Base-by-base conservation (phyloP, 2,888 invertebrate genomes). In the Synergus itoensis region DNA sequence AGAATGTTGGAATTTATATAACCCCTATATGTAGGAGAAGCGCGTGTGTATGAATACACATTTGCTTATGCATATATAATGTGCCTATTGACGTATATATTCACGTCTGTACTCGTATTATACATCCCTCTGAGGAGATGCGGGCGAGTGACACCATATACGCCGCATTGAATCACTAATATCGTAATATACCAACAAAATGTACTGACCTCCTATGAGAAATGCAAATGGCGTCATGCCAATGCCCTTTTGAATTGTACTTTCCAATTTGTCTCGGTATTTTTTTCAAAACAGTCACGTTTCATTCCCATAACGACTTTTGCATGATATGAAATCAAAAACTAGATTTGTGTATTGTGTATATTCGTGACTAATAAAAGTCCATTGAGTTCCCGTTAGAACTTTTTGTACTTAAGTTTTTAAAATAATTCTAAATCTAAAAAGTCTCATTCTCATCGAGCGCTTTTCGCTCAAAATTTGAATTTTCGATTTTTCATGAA, bases 141-240 rank as follows among this genome's bases (percentile, higher is more conserved):
- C 90, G 90, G 90, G 90, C 89, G 86, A 88, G 84, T 88, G 89
- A 89, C 89, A 87, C 87, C 88, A 88, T 89, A 89, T 89, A 88
- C 86, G 86, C 86, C 86, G 86, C 84, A 85, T 86, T 88, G 89
- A 89, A 90, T 90, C 86, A 87, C 88, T 89, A 90, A 90, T 89
- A 89, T 88, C 84, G 88, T 88, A 88, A 89, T 89, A 88, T 86
- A 86, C 84, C 87, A 88, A 87, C 85, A 88, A 87, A 86, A 87
- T 87, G 82, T 87, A 86, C 84, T 85, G 85, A 84, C 85, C 84
- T 84, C 80, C 77, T 79, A 78, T 28, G 77, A 40, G 79, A 80
- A 79, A 80, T 79, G 80, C 75, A 78, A 48, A 78, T 57, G 11
- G 16, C 63, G 64, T 64, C 41, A 76, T 79, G 79, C 79, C 79